Base-by-base conservation (phyloP, 2,797 vertebrate genomes). In the Danio albolineatus region DNA sequence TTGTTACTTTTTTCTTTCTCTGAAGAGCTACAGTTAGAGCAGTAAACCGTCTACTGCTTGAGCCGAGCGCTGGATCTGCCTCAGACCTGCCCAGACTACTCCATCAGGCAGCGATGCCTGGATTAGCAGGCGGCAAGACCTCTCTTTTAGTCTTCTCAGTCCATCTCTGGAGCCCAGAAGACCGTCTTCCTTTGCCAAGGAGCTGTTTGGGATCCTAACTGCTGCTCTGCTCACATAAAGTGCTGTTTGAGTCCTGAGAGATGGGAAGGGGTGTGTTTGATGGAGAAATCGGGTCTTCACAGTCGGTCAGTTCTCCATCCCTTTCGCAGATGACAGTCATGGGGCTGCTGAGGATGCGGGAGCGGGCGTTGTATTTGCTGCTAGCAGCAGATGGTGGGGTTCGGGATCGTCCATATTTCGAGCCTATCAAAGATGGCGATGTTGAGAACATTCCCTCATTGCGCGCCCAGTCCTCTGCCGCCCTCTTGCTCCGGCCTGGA, bases 301-400 rank as follows among this genome's bases (percentile, higher is more conserved):
- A 88, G 82, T 95, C 94, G 0, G 88, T 85, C 76, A 89, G 77
- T 84, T 99, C 98, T 12, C 96, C 96, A 28, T 99, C 98, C 0
- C 97, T 95, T 86, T 99, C 98, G 0, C 97, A 96, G 89, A 99
- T 99, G 53, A 98, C 98, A 0, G 97, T 98, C 98, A 99, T 99
- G 10, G 98, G 98, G 90, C 97, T 98, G 93, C 98, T 99, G 86
- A 96, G 96, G 89, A 99, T 94, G n/a, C 98, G 94, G 89, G 93
- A 94, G 76, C 98, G 95, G 14, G 96, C 86, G 7, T 94, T 97
- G 87, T 99, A 99, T 83, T 96, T 95, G 94, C 98, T 99, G 94
- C 97, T 99, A 90, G 97, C 96, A 0, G 98, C 97, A 0, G 95
- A 99, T 0, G 98, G 98, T 0, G 98, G 98, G 0, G 95, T 97